A percentile compares a stretch with the other conserved stretches of the same genome.
These are phyloP conservation scores for Alces alces DNA, from an alignment of 2,113 vertebrate species.

Conservation along the genomic window DNA sequence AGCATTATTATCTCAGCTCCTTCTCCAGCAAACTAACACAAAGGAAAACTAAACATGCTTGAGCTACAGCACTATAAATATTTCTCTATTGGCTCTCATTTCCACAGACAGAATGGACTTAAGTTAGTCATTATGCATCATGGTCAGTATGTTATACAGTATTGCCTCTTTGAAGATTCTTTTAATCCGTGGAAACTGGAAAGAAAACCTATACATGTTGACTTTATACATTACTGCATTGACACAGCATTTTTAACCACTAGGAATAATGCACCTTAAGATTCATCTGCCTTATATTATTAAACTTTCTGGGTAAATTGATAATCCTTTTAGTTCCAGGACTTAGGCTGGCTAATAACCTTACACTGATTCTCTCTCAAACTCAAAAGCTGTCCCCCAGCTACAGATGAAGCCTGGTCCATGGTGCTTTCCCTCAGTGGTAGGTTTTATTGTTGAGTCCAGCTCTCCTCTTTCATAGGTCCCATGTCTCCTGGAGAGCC, in stretches of 20 bases:
- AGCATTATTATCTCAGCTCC: constrained; percentile 27
- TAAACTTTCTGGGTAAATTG: neutral
- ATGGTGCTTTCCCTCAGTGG: constrained; percentile 25
- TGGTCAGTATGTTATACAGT: neutral
- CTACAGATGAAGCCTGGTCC: constrained; percentile 53
- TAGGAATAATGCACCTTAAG: constrained; percentile 53
- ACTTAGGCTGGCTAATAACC: neutral
- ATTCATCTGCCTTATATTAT: constrained; percentile 13
- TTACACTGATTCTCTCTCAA: neutral
- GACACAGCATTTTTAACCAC: constrained; percentile 25
- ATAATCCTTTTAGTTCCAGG: neutral
- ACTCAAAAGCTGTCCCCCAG: neutral
- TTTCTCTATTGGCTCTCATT: constrained; percentile 43
- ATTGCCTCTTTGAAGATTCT: constrained; percentile 72
- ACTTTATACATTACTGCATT: constrained; percentile 69
- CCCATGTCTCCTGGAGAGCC: constrained; percentile 65
- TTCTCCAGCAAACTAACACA: constrained; percentile 52
- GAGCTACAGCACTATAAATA: constrained; percentile 58
- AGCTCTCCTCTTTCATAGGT: constrained; percentile 42
- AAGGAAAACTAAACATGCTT: constrained; percentile 75
- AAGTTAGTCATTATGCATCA: neutral
- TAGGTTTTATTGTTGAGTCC: constrained; percentile 56
- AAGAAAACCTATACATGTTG: constrained; percentile 64
- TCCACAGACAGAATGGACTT: constrained; percentile 61
- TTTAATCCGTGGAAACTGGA: constrained; percentile 57